Base-by-base conservation (phyloP, 2,888 invertebrate genomes). In the Trisateles emortualis region DNA sequence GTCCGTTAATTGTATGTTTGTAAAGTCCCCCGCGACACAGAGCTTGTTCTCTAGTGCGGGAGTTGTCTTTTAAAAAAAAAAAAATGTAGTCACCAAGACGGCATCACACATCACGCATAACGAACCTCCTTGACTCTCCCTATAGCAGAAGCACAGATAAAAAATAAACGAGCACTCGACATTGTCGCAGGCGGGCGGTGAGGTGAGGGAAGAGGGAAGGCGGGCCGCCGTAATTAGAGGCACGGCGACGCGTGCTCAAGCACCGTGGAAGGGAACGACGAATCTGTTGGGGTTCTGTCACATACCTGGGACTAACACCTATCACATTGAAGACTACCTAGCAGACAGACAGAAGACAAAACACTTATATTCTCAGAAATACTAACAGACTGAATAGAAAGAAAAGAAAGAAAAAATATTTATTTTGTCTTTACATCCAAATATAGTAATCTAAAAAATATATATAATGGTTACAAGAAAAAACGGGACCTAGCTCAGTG, bases 211-310 rank as follows among this genome's bases (percentile, higher is more conserved):
- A 75, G 72, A 78, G 62, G 65, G 57, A 62, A 1, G 63, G 66
- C 64, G 67, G 61, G 61, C 53, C 65, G 72, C 73, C 67, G 72
- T 83, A 83, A 84, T 83, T 82, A 83, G 81, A 82, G 76, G 72
- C 79, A 63, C 66, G 57, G 63, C 70, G 72, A 52, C 70, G 75
- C 68, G 68, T 69, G 68, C 68, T 69, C 64, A 67, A 69, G 68
- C 48, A 53, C 53, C 53, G 35, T 38, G 42, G 10, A 46, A 42
- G 16, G 33, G 42, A 17, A 17, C 46, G 42, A 38, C 46, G 10
- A 19, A 33, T 46, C 44, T 16, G 44, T 33, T 39, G 32, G 40
- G 29, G 45, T 26, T 16, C 44, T 14, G 26, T 10, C 8, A 32
- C 6, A 8, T 11, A 11, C 16, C 35, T n/a, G 11, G 5, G 13